Evolutionary conservation across 2,113 vertebrate genomes (phyloP).

Genomic region (Narcine bancroftii): DNA sequence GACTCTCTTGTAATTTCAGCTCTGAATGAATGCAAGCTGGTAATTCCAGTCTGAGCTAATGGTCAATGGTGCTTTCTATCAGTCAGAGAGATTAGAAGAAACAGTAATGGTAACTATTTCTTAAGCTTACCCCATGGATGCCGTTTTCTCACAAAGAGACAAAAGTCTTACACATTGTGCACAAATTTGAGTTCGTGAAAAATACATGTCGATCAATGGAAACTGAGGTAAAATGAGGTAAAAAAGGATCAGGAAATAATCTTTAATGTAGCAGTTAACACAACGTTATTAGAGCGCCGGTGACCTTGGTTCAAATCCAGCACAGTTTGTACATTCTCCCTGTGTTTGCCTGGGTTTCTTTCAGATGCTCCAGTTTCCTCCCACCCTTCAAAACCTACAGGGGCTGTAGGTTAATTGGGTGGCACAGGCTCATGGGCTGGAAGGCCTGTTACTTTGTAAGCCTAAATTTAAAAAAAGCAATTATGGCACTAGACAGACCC

Average conservation of each 20-base stretch:
- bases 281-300: no score
- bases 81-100: not conserved
- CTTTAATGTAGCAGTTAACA: not conserved
- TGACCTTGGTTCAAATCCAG: no score
- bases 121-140: not conserved
- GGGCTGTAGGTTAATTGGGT: no score
- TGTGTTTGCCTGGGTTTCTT: no score
- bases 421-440: no score
- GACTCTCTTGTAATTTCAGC: not conserved
- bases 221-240: not conserved
- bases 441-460: no score
- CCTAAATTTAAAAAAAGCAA: no score
- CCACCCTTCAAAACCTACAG: no score
- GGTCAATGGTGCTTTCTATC: not conserved
- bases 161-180: no score
- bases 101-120: not conserved
- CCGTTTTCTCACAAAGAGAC: not conserved
- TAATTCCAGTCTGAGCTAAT: not conserved
- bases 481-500: no score
- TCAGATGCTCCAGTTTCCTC: no score
- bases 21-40: not conserved
- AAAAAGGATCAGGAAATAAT: not conserved
- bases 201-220: not conserved
- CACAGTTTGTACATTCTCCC: no score
- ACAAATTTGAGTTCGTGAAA: not conserved